These are phyloP conservation scores for Pentalonia nigronervosa DNA, from an alignment of 1,140 invertebrate species.

Conservation along the genomic window DNA sequence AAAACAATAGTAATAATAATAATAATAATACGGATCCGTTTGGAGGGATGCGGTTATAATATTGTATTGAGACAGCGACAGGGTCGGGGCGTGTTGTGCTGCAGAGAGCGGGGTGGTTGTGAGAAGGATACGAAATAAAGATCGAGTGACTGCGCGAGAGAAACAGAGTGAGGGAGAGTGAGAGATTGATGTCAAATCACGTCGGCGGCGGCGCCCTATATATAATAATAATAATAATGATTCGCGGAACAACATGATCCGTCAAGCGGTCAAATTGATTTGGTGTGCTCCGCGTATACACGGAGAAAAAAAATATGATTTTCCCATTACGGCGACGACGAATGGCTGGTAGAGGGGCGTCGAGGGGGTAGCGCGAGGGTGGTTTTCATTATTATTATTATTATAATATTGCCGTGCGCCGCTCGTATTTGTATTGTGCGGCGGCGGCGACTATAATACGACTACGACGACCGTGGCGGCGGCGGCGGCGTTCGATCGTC, in stretches of 20 bases:
- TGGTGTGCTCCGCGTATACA: neutral
- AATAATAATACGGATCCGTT: neutral
- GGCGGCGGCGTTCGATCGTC: neutral
- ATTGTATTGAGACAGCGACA: neutral
- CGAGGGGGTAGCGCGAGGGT: neutral
- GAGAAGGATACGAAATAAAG: neutral
- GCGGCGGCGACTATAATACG: neutral
- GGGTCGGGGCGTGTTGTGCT: too few relatives aligned
- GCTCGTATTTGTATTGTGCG: constrained; percentile 12
- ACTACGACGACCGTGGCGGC: neutral
- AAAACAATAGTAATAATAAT: too few relatives aligned
- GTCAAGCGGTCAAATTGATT: constrained; percentile 46
- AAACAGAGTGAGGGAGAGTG: too few relatives aligned
- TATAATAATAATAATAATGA: constrained; percentile 12
- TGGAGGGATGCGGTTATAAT: neutral
- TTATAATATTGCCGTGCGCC: neutral
- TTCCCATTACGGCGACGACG: constrained; percentile 3
- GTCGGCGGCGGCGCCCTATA: neutral
- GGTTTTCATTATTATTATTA: neutral
- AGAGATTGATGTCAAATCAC: neutral
- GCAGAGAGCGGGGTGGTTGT: too few relatives aligned
- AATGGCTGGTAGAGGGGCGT: neutral
- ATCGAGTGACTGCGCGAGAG: neutral
- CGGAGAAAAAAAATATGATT: constrained; percentile 21
- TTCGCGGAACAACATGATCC: constrained; percentile 14